phyloP scores from a whole-genome alignment of 2,888 invertebrate species.

The Schrankia costaestrigalis region DNA sequence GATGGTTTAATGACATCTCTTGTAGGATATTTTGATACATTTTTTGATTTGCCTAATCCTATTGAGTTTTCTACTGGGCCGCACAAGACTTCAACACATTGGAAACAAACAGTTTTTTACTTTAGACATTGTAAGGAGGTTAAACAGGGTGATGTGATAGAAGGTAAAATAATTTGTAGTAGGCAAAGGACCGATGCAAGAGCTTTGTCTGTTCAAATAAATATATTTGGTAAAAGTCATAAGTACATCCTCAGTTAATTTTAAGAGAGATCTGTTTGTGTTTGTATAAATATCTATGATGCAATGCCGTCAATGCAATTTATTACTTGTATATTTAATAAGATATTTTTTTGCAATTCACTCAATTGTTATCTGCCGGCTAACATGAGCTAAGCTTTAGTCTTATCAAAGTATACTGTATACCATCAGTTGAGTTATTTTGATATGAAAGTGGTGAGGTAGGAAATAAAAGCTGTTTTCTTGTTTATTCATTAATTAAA shows the following conservation, averaged over 20 bases:
- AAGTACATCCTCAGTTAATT: constrained; percentile 83
- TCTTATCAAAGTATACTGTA: too few species aligned
- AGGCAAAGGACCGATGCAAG: constrained; percentile 88
- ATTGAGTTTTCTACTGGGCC: constrained; percentile 91
- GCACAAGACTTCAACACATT: constrained; percentile 88
- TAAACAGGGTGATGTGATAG: constrained; percentile 82
- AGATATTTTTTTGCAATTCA: too few species aligned
- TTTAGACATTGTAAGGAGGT: constrained; percentile 87
- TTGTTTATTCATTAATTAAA: too few species aligned
- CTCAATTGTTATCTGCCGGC: too few species aligned
- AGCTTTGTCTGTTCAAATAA: constrained; percentile 86
- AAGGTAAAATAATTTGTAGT: constrained; percentile 86
- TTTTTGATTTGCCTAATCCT: constrained; percentile 86
- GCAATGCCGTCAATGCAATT: constrained; percentile 15
- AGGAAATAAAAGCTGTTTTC: too few species aligned
- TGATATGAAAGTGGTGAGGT: too few species aligned
- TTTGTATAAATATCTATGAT: constrained; percentile 10
- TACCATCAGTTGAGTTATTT: too few species aligned
- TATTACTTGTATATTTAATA: constrained; percentile 8
- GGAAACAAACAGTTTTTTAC: constrained; percentile 96
- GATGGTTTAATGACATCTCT: constrained; percentile 88
- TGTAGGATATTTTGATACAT: constrained; percentile 95
- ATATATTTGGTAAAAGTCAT: constrained; percentile 81
- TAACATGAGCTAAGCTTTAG: too few species aligned
- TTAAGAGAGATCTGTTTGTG: constrained; percentile 3